Evolutionary conservation across 2,888 invertebrate species (phyloP).

Genomic region (Idaea biselata): DNA sequence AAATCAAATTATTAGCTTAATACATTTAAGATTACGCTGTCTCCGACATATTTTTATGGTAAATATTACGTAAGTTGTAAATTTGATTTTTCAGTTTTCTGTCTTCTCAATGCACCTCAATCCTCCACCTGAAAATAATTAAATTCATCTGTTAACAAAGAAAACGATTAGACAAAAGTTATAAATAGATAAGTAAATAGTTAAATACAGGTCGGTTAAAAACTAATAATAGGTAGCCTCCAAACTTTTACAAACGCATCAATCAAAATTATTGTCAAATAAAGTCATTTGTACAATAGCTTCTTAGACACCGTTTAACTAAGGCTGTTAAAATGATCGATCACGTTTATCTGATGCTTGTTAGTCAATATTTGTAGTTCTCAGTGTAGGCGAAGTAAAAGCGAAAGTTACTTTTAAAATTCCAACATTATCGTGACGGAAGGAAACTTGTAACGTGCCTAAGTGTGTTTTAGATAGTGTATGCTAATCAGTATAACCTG

Average conservation of each 20-base stretch:
- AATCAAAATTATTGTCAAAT: conserved; percentile 4
- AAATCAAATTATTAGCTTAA: background rate
- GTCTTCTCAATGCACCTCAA: background rate
- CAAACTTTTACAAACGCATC: background rate
- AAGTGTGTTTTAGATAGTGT: conserved; percentile 53
- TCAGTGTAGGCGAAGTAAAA: conserved; percentile 32
- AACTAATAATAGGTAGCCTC: background rate
- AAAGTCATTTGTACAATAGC: background rate
- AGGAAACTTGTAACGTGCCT: conserved; percentile 44
- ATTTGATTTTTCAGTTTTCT: background rate
- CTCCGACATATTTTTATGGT: background rate
- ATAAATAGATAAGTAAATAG: background rate
- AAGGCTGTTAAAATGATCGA: background rate
- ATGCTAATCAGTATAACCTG: conserved; percentile 51
- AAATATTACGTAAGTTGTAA: background rate
- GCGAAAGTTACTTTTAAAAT: conserved; percentile 44
- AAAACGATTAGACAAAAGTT: background rate
- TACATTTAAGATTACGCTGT: background rate
- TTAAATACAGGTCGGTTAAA: background rate
- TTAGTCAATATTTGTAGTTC: background rate
- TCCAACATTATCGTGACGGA: conserved; percentile 34
- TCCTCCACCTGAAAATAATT: background rate
- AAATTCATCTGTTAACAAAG: background rate
- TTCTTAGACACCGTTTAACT: background rate
- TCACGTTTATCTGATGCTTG: background rate